Evolutionary conservation across 2,113 vertebrate genomes (phyloP), one percentile per base, ranked within the genome.

Genomic region (Emydura subglobosa): DNA sequence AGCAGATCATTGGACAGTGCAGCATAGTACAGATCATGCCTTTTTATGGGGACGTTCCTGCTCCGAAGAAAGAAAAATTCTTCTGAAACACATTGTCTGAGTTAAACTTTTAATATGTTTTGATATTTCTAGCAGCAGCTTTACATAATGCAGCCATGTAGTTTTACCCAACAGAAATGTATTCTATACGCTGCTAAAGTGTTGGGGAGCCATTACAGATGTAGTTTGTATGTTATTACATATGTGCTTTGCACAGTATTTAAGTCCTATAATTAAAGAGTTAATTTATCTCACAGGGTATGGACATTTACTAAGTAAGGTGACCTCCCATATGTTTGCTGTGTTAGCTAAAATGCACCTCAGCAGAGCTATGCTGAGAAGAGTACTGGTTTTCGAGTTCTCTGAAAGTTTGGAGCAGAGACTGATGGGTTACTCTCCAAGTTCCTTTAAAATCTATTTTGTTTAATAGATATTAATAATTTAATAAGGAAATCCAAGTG

Each of bases 11-110:
- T 97, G 94, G 83, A 84, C 85, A 91, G 94, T 88, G 88, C 95
- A 89, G 84, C 31, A 87, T 96, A 72, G 95, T 90, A 88, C 94
- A 93, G 96, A 96, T 89, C 97, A 97, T 97, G 97, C 97, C 97
- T 98, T 98, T 98, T 98, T 98, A 98, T 98, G 98, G 97, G 97
- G 98, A 97, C 97, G 95, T 97, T 98, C 97, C 97, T 96, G 96
- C 94, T 98, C 98, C 97, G 97, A 93, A 93, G 97, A 98, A 98
- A 98, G 96, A 95, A 97, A 97, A 97, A 97, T 96, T 98, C 96
- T 96, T 94, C 96, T 97, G 96, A 98, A 98, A 98, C 97, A 97
- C 95, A 97, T 97, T 98, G 97, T 97, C 97, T 98, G 97, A 85
- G 96, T 97, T 98, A 98, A 97, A 97, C 89, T 97, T 98, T 97